Percentiles rank a stretch among this genome's conserved stretches.
phyloP scores from a whole-genome alignment of 2,888 invertebrate species.

The Caradrina kadenii region DNA sequence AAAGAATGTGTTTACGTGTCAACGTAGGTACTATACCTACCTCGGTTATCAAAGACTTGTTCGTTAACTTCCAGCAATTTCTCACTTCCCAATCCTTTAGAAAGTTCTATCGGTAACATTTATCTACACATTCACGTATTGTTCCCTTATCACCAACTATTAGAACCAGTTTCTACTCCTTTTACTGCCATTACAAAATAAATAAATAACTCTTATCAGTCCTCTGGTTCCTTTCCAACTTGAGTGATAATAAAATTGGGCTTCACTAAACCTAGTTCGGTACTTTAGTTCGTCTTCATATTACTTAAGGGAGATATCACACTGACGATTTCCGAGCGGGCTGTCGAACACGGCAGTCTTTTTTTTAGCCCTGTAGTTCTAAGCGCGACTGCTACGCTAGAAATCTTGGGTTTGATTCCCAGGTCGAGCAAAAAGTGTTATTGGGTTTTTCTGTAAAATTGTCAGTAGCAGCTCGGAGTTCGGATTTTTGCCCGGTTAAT shows the following conservation, averaged over 20 bases:
- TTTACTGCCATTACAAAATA: slow-evolving; percentile 16
- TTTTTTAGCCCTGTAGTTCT: too few species aligned
- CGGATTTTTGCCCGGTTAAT: too few species aligned
- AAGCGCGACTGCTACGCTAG: too few species aligned
- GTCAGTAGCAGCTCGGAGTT: too few species aligned
- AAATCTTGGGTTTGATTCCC: too few species aligned
- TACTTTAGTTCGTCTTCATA: slow-evolving; percentile 5
- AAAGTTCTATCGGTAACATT: neutral
- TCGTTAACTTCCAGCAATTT: neutral
- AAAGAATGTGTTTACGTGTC: neutral
- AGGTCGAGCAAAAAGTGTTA: too few species aligned
- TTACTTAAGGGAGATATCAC: too few species aligned
- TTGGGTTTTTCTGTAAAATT: too few species aligned
- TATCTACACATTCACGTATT: neutral
- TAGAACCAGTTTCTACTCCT: slow-evolving; percentile 12
- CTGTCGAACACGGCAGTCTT: too few species aligned
- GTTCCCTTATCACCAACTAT: slow-evolving; percentile 11
- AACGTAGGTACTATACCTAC: neutral
- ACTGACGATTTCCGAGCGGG: too few species aligned
- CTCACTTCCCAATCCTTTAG: neutral
- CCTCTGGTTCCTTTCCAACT: slow-evolving; percentile 14
- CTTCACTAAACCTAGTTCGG: slow-evolving; percentile 20
- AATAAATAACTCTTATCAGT: slow-evolving; percentile 46
- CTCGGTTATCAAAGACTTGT: neutral
- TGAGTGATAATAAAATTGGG: slow-evolving; percentile 37